Base-by-base conservation (phyloP, 30 jellyfish, hydroid and myxozoan species). In the Chrysaora quinquecirrha region DNA sequence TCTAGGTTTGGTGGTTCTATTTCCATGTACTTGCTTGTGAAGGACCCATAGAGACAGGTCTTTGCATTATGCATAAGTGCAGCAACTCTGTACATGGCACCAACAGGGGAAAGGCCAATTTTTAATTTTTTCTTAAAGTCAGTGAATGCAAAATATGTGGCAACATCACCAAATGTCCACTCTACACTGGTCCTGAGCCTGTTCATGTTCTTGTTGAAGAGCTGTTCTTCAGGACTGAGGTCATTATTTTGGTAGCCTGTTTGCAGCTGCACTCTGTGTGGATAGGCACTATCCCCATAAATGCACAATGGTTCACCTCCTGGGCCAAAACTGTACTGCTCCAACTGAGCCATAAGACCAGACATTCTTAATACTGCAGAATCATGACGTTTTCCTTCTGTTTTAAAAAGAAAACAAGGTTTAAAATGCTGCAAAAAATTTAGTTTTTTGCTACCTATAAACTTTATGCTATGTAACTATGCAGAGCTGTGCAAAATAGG, bases 211-310 rank as follows among this genome's bases (percentile, higher is more conserved):
- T 6, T 43, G 58, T 43, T 43, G 58, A 43, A 43, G 16, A 43
- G 58, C 58, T 43, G 58, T 16, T 43, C 58, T 43, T 43, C 58
- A 43, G 58, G 58, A 43, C 58, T 43, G 58, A 43, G 58, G 58
- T 43, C 16, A 43, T 43, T 43, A 16, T 43, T 9, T 16, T 43
- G 9, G 16, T 43, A 6, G 58, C 58, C 58, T 43, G 58, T 43
- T 43, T 43, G 58, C 12, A 43, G 58, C 58, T 16, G 58, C 16
- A 43, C 58, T 43, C 58, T 9, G 16, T 43, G 58, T 16, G 58
- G 58, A 43, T 43, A 43, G 16, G 58, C 58, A 43, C 58, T 43
- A 43, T 43, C 58, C 58, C 58, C 58, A 43, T 43, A 43, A 43
- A 43, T 43, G 16, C 58, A 43, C 58, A 43, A 43, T 43, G 58